These are phyloP conservation scores for Dryobota labecula DNA, from an alignment of 2,888 invertebrate species.

Conservation along the genomic window DNA sequence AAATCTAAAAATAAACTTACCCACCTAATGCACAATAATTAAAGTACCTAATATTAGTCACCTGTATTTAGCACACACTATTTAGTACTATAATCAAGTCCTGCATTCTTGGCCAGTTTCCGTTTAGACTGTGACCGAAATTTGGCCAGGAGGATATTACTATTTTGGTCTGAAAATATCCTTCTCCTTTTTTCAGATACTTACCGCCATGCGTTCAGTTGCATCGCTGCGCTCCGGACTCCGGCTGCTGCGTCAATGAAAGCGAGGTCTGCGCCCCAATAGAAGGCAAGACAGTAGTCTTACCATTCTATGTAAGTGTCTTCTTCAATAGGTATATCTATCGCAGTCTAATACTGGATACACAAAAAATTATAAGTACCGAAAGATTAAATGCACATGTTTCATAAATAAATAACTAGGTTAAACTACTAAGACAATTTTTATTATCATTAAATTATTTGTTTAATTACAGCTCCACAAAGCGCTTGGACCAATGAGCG, in stretches of 20 bases:
- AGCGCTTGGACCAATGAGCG: constrained; percentile 77
- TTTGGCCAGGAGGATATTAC: background rate
- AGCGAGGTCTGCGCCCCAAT: constrained; percentile 94
- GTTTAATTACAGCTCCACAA: constrained; percentile 78
- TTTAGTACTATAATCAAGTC: background rate
- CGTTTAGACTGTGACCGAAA: too few relatives aligned
- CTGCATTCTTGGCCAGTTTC: background rate
- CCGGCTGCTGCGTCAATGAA: constrained; percentile 95
- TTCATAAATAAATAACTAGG: too few relatives aligned
- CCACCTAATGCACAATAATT: too few relatives aligned
- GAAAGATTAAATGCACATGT: background rate
- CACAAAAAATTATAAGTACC: background rate
- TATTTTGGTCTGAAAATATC: background rate
- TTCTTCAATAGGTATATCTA: background rate
- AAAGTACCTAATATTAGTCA: too few relatives aligned
- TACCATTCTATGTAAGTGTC: constrained; percentile 95
- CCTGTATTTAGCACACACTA: background rate
- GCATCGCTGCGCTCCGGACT: constrained; percentile 96
- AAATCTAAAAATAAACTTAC: too few relatives aligned
- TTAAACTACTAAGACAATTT: background rate
- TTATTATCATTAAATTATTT: background rate
- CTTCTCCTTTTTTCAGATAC: constrained; percentile 84
- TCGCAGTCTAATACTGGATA: background rate
- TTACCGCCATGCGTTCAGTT: constrained; percentile 96
- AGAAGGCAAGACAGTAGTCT: constrained; percentile 92